phyloP scores from a whole-genome alignment of 1,140 invertebrate species.

The Holcopasites calliopsidis region DNA sequence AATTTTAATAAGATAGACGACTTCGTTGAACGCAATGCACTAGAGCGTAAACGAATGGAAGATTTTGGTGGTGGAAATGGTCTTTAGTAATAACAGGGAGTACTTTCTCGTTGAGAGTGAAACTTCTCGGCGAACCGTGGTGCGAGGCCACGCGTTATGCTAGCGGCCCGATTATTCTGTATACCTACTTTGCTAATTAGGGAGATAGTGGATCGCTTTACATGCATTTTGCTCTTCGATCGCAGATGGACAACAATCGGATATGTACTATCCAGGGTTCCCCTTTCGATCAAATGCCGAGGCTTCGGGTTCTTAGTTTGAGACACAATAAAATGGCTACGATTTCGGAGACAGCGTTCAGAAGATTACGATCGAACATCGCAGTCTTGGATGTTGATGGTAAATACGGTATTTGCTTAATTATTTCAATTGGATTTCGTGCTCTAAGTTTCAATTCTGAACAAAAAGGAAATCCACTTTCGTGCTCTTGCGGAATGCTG shows the following conservation, averaged over 20 bases:
- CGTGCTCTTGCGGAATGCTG: slow-evolving; percentile 88
- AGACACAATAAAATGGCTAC: slow-evolving; percentile 88
- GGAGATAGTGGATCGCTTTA: slow-evolving; percentile 48
- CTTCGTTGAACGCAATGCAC: no score
- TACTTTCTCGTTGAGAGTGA: slow-evolving; percentile 73
- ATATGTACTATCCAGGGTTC: slow-evolving; percentile 86
- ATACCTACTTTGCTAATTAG: no score
- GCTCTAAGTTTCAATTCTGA: slow-evolving; percentile 24
- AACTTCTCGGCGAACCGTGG: slow-evolving; percentile 60
- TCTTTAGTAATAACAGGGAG: slow-evolving; percentile 52
- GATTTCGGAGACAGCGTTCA: slow-evolving; percentile 87
- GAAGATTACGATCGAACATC: slow-evolving; percentile 88
- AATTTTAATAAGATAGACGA: no score
- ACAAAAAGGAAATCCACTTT: slow-evolving; percentile 87
- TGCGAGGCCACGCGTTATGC: slow-evolving; percentile 61
- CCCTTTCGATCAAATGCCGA: slow-evolving; percentile 90
- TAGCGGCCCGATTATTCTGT: slow-evolving; percentile 58
- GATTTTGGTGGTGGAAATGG: slow-evolving; percentile 9
- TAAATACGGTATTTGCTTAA: slow-evolving; percentile 73
- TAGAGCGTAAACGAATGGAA: not conserved
- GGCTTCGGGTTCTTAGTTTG: slow-evolving; percentile 88
- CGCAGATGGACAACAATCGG: slow-evolving; percentile 85
- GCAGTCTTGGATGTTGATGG: slow-evolving; percentile 92
- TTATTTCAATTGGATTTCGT: not conserved
- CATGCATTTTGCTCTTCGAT: slow-evolving; percentile 43